Evolutionary conservation across 2,113 vertebrate genomes (phyloP), one percentile per base, ranked within the genome.

Genomic region (Patagioenas fasciata): DNA sequence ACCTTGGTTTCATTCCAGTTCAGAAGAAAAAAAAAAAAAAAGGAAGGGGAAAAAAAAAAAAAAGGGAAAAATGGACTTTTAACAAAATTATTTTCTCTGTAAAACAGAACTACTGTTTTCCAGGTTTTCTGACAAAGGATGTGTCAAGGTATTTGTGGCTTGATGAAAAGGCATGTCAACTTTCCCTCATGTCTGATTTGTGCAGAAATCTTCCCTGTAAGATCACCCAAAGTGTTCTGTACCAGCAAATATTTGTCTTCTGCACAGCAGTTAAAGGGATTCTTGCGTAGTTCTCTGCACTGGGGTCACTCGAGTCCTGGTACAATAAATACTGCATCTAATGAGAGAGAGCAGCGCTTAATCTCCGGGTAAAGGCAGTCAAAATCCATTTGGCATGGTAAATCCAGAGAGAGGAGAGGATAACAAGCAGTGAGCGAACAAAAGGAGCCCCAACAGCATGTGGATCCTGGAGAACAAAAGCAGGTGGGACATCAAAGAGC

Each of bases 201-300:
- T 51, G 20, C 54, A 66, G 50, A 85, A 85, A 84, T 83, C 44
- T 90, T 89, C 72, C 38, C 23, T 72, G 20, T 72, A 86, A 91
- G 8, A 60, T 61, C 57, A 89, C 13, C 85, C 51, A 71, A 51
- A 90, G 11, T 64, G 17, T 62, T 97, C 79, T 53, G 48, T 67
- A 78, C 61, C 48, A 67, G 92, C 92, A 95, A 94, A 91, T 95
- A 92, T 96, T 95, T 94, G 80, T 47, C 88, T 91, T 95, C 80
- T 75, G 80, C 69, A 69, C 53, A 89, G 77, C 61, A 85, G 61
- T 47, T 69, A 89, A 88, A 94, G 40, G 72, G 36, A 61, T 95
- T 95, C 57, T 96, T 86, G 84, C 1, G 1, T 66, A 81, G 31
- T 28, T 82, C 72, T 57, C 69, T 53, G 56, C 7, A 6, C 72